phyloP scores from a whole-genome alignment of 1,140 invertebrate species.

The Anoplophora glabripennis region DNA sequence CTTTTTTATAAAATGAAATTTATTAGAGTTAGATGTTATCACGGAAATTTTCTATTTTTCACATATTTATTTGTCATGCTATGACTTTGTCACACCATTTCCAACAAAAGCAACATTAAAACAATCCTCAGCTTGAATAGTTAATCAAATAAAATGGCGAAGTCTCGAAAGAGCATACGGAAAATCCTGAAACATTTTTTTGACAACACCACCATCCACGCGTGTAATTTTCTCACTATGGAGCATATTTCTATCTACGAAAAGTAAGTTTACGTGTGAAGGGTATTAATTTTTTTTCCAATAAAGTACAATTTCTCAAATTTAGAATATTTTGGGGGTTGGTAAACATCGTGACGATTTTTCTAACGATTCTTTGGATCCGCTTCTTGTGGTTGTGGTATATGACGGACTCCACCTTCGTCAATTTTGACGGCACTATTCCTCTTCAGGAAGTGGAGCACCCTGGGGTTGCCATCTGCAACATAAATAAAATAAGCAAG shows the following conservation, averaged over 20 bases:
- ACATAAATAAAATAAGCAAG: conserved; percentile 55
- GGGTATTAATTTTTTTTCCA: too few relatives aligned
- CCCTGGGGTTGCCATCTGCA: conserved; percentile 56
- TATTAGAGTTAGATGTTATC: too few relatives aligned
- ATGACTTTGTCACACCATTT: too few relatives aligned
- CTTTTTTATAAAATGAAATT: too few relatives aligned
- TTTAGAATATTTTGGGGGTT: conserved; percentile 15
- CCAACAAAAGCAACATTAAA: too few relatives aligned
- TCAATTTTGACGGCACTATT: conserved; percentile 51
- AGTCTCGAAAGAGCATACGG: not conserved
- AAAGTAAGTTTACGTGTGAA: conserved; percentile 17
- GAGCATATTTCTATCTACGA: not conserved
- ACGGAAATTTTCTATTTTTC: too few relatives aligned
- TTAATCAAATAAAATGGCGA: not conserved
- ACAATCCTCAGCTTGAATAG: not conserved
- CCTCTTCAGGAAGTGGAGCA: conserved; percentile 54
- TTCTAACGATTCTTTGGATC: conserved; percentile 8
- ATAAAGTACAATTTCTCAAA: not conserved
- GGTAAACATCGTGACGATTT: not conserved
- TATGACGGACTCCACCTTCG: conserved; percentile 49
- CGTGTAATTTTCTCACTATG: not conserved
- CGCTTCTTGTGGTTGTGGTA: conserved; percentile 43
- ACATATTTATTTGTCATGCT: too few relatives aligned
- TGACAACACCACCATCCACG: conserved; percentile 11
- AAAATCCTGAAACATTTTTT: conserved; percentile 14